A percentile compares a stretch with the other conserved stretches of the same genome.
Evolutionary conservation across 2,888 invertebrate genomes (phyloP).

Genomic region (Hydriomena furcata): DNA sequence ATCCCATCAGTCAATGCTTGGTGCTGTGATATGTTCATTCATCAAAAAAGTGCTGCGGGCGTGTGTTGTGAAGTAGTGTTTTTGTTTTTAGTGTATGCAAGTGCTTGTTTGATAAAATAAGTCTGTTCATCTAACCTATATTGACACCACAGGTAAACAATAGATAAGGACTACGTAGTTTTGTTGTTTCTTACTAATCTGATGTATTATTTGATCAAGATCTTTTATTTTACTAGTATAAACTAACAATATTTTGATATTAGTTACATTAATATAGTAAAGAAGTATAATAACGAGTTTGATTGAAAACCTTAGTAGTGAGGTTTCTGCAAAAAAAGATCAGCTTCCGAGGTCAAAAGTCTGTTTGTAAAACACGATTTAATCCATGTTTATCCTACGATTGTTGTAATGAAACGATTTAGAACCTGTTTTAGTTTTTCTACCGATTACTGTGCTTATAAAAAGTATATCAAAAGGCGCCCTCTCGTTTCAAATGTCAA

Average conservation of each 20-base stretch:
- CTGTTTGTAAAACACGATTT: neutral
- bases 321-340: neutral
- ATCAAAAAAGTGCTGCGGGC: constrained; percentile 67
- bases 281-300: no score
- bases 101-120: constrained; percentile 9
- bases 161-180: no score
- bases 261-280: no score
- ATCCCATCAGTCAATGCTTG: constrained; percentile 65
- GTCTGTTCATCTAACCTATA: neutral
- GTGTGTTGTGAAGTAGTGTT: constrained; percentile 33
- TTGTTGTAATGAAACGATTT: neutral
- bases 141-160: no score
- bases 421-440: constrained; percentile 8
- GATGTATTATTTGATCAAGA: no score
- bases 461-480: constrained; percentile 20
- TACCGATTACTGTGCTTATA: constrained; percentile 5
- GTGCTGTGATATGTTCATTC: constrained; percentile 68
- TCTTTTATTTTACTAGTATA: no score
- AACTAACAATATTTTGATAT: no score
- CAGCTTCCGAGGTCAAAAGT: constrained; percentile 1
- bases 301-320: no score
- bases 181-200: no score
- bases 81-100: constrained; percentile 28
- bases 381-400: neutral
- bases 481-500: constrained; percentile 51